These are phyloP conservation scores for Drosophila ambigua DNA, from an alignment of 1,140 invertebrate genomes.

Conservation along the genomic window DNA sequence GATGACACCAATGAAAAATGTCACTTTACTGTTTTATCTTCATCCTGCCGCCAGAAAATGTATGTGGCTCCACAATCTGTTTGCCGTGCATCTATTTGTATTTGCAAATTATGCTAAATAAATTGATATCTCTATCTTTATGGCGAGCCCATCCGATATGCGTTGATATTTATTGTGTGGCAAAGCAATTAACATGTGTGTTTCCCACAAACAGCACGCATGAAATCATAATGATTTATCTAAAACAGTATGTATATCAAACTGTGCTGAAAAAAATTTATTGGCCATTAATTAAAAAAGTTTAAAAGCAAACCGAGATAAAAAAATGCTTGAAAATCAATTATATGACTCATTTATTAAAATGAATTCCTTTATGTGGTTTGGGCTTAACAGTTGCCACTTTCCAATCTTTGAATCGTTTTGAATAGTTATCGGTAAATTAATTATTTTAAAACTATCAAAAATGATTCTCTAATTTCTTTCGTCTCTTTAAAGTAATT, in stretches of 20 bases:
- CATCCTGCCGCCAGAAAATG: constrained; percentile 16
- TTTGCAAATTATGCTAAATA: constrained; percentile 24
- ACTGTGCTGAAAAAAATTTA: constrained; percentile 2
- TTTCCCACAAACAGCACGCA: constrained; percentile 15
- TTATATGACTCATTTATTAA: no score
- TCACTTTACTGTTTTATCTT: constrained; percentile 35
- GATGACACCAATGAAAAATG: constrained; percentile 45
- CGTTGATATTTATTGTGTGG: constrained; percentile 32
- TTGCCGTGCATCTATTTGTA: constrained; percentile 3
- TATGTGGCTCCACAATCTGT: constrained; percentile 30
- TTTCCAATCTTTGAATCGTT: no score
- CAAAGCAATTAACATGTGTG: constrained; percentile 38
- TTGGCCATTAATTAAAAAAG: constrained; percentile 32
- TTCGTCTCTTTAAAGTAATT: no score
- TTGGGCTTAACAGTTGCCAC: no score
- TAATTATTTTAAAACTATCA: no score
- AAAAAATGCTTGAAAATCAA: no score
- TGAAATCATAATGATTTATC: constrained; percentile 31
- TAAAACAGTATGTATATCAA: not conserved
- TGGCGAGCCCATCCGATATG: constrained; percentile 10
- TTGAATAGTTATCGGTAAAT: no score
- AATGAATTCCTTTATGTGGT: no score
- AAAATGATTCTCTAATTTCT: no score
- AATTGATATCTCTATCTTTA: constrained; percentile 22
- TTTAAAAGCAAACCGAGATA: no score